Percentiles rank a stretch among this genome's conserved stretches.
These are phyloP conservation scores for Hipparchia semele DNA, from an alignment of 2,888 invertebrate genomes.

Conservation along the genomic window DNA sequence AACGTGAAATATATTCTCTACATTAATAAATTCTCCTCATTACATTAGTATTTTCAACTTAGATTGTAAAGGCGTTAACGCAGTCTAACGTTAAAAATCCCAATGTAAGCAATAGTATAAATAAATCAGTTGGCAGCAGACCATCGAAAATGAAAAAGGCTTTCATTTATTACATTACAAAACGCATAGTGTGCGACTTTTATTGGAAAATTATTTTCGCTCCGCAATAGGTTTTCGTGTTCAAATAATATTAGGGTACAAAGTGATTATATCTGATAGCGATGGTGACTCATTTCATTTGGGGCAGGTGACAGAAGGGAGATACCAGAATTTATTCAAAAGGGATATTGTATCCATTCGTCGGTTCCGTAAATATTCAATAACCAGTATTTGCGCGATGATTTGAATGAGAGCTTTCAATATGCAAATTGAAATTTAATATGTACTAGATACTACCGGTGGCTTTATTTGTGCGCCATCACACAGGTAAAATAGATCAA, in stretches of 20 bases:
- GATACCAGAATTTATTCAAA: constrained; percentile 40
- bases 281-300: constrained; percentile 53
- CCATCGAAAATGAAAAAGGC: background rate
- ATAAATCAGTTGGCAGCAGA: background rate
- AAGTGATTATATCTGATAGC: constrained; percentile 50
- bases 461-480: background rate
- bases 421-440: constrained; percentile 22
- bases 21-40: too few relatives aligned
- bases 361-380: constrained; percentile 21
- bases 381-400: constrained; percentile 15
- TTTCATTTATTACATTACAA: background rate
- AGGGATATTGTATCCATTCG: constrained; percentile 23
- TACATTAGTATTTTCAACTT: too few relatives aligned
- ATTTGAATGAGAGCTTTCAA: constrained; percentile 22
- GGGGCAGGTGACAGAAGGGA: constrained; percentile 50
- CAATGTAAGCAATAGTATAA: background rate
- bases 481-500: background rate
- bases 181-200: background rate
- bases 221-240: constrained; percentile 38
- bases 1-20: too few relatives aligned
- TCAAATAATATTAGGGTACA: constrained; percentile 44
- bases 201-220: constrained; percentile 16
- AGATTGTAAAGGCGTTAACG: too few relatives aligned
- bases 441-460: background rate
- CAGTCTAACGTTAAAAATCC: background rate